These are phyloP conservation scores for Tyrophagus putrescentiae DNA, from an alignment of 1,140 invertebrate genomes.

Conservation along the genomic window DNA sequence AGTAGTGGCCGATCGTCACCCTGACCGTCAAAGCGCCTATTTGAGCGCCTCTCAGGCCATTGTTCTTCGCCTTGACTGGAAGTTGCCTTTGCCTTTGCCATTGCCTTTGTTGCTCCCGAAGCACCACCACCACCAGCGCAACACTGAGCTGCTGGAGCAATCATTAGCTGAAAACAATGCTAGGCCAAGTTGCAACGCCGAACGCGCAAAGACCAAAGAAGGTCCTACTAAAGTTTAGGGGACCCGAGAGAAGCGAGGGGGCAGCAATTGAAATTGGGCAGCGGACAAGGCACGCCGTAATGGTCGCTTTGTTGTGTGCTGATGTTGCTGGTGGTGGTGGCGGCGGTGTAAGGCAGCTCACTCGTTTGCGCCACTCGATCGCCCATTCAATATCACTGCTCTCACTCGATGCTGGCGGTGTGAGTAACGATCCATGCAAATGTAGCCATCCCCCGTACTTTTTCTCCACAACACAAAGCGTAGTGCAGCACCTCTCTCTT, in stretches of 20 bases:
- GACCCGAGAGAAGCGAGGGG: not conserved
- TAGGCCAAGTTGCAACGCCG: too few relatives aligned
- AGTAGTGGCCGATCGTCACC: not conserved
- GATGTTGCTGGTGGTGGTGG: too few relatives aligned
- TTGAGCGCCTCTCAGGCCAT: conserved; percentile 1
- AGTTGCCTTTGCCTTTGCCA: too few relatives aligned
- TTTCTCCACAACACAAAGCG: too few relatives aligned
- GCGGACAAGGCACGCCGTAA: not conserved
- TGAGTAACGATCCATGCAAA: conserved; percentile 13
- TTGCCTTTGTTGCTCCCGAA: not conserved
- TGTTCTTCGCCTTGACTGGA: conserved; percentile 11
- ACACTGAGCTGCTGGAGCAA: not conserved
- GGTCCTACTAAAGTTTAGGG: not conserved
- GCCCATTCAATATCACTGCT: too few relatives aligned
- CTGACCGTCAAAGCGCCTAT: not conserved
- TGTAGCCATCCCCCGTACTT: not conserved
- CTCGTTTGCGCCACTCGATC: conserved; percentile 1
- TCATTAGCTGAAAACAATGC: too few relatives aligned
- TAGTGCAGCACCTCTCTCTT: too few relatives aligned
- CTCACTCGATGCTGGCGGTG: not conserved
- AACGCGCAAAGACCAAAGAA: not conserved
- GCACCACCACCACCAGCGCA: not conserved
- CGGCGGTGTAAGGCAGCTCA: not conserved
- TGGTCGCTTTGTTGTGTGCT: not conserved
- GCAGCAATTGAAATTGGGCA: not conserved